phyloP scores from a whole-genome alignment of 2,113 vertebrate genomes.

The Madoqua kirkii region DNA sequence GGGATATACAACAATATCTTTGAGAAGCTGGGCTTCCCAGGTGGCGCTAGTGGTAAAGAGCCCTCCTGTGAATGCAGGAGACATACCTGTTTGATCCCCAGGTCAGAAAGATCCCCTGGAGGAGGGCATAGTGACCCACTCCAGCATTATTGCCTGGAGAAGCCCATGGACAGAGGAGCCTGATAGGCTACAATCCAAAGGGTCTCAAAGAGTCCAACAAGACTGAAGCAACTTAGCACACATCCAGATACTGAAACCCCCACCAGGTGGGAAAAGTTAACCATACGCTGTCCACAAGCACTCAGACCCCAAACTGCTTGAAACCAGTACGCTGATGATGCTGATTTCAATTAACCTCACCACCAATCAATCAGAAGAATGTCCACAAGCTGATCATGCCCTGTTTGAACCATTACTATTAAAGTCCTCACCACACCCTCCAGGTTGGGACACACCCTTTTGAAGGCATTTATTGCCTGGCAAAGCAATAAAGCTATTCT shows the following conservation, averaged over 20 bases:
- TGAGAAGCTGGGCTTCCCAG: not conserved
- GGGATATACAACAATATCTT: not conserved
- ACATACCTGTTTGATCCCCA: not conserved
- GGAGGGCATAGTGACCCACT: not conserved
- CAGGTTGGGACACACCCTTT: not conserved
- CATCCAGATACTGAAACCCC: not conserved
- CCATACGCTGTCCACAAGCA: not conserved
- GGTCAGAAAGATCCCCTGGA: not conserved
- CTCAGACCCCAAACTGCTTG: not conserved
- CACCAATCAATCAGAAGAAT: not conserved
- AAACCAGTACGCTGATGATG: not conserved
- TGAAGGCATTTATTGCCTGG: not conserved
- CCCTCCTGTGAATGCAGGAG: not conserved
- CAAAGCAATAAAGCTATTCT: not conserved
- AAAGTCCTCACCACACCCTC: not conserved
- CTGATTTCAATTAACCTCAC: not conserved
- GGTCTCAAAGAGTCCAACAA: not conserved
- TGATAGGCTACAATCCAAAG: not conserved
- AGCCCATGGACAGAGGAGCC: not conserved
- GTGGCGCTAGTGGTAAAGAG: not conserved
- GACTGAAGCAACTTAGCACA: not conserved
- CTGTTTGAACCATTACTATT: not conserved
- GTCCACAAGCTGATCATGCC: not conserved
- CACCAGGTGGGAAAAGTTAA: not conserved
- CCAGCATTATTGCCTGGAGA: not conserved